Conservation (phyloP, 2,113 vertebrate genomes). For the Paralichthys olivaceus region DNA sequence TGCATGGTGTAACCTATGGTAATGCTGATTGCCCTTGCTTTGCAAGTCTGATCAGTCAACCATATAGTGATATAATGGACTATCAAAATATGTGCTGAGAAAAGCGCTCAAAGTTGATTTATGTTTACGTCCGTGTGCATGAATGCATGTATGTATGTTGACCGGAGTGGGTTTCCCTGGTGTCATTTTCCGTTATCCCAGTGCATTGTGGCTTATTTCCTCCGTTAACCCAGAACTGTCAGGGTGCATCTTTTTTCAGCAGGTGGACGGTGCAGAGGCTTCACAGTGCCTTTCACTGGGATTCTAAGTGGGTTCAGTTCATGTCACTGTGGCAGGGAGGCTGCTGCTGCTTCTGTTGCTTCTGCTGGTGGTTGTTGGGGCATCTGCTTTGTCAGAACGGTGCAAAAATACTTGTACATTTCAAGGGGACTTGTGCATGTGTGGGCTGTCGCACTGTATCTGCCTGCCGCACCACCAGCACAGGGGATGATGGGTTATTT, state of each 20-base stretch:
- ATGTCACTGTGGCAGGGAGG: constrained; percentile 28
- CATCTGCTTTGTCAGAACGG: constrained; percentile 39
- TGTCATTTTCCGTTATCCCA: neutral
- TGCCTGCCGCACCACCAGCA: constrained; percentile 8
- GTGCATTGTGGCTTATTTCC: no score
- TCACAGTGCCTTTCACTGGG: constrained; percentile 21
- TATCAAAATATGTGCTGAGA: constrained; percentile 37
- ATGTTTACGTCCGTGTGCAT: neutral
- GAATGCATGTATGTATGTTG: neutral
- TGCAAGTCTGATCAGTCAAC: constrained; percentile 57
- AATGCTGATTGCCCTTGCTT: constrained; percentile 50
- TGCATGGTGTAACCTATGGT: constrained; percentile 46
- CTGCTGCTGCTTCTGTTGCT: neutral
- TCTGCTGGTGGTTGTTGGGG: neutral
- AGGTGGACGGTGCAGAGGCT: constrained; percentile 45
- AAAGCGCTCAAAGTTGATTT: neutral
- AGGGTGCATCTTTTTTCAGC: constrained; percentile 11
- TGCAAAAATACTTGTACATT: constrained; percentile 56
- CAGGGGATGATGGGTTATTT: constrained; percentile 1
- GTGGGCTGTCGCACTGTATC: constrained; percentile 48
- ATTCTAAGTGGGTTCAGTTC: constrained; percentile 44
- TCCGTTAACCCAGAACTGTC: constrained; percentile 16
- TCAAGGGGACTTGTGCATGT: constrained; percentile 47
- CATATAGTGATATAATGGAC: constrained; percentile 4
- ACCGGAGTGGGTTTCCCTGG: neutral